These are phyloP conservation scores for Rhogogaster chlorosoma DNA, from an alignment of 2,888 invertebrate species.

Conservation along the genomic window DNA sequence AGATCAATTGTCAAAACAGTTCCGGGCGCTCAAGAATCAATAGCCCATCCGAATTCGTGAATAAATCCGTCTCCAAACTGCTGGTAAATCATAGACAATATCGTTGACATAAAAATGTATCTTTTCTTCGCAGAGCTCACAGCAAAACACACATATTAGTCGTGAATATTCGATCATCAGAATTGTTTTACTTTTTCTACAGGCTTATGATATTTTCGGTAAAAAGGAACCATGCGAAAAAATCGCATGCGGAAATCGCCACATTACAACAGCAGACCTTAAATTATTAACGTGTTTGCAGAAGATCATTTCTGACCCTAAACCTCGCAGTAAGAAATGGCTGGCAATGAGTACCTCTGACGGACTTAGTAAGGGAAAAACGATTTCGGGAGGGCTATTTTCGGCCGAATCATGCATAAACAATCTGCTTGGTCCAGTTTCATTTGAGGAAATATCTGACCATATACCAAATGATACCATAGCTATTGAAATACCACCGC, in stretches of 20 bases:
- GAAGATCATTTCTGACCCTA: slow-evolving; percentile 73
- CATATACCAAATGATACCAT: slow-evolving; percentile 90
- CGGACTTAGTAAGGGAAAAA: slow-evolving; percentile 63
- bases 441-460: slow-evolving; percentile 82
- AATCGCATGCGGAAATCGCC: slow-evolving; percentile 91
- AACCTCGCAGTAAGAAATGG: slow-evolving; percentile 80
- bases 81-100: slow-evolving; percentile 60
- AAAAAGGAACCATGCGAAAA: slow-evolving; percentile 89
- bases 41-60: slow-evolving; percentile 87
- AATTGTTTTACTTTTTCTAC: slow-evolving; percentile 56
- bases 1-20: slow-evolving; percentile 93
- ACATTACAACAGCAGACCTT: slow-evolving; percentile 82
- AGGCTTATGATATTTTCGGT: slow-evolving; percentile 86
- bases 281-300: not conserved
- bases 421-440: not conserved
- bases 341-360: slow-evolving; percentile 82
- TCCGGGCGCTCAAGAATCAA: slow-evolving; percentile 93
- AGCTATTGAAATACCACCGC: slow-evolving; percentile 92
- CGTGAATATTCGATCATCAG: too few species aligned
- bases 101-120: not conserved
- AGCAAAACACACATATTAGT: too few species aligned
- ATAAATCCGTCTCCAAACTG: slow-evolving; percentile 83
- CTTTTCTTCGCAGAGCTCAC: too few species aligned
- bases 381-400: not conserved
- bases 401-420: not conserved